Base-by-base conservation (phyloP, 2,888 invertebrate genomes). In the Xestia rhomboidea region DNA sequence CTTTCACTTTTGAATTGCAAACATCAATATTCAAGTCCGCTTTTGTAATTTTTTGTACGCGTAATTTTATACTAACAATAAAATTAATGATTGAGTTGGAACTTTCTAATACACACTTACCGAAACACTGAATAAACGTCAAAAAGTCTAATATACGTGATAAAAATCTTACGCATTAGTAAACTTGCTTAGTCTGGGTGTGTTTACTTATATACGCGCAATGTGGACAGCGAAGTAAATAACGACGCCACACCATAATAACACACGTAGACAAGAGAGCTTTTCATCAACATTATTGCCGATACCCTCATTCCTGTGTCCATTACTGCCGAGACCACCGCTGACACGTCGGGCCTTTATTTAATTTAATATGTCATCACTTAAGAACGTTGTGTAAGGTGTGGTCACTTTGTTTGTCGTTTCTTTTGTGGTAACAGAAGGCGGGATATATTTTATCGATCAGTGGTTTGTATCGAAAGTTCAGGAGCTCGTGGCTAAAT, bases 271-370 rank as follows among this genome's bases (percentile, higher is more conserved):
- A 60, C 21, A 81, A 75, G 63, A 54, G 64, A 69, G 54, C 82
- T 77, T 44, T 78, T 78, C 62, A 81, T 78, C 78, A 72, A 71
- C 54, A 34, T 78, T 77, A 81, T 82, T 82, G 34, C 24, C 71
- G 27, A 46, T 77, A 77, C 80, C 83, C 83, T 83, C 57, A 67
- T 78, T 81, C 71, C 27, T 34, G 5, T n/a, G 79, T 78, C 67
- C 46, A 78, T 78, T 81, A 81, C 54, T 11, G 60, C 21, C 15
- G 30, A 44, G 78, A 54, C 83, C 66, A 83, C 72, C 83, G 83
- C 81, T 81, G 83, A 67, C 62, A 82, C 27, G 34, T 46, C 18
- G 15, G 15, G 30, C 21, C 38, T 77, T 38, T 82, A 73, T 67
- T 73, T 73, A 68, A 72, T 79, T 79, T 49, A 68, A 63, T 77